A percentile compares a stretch with the other conserved stretches of the same genome.
Conservation (phyloP, 2,888 invertebrate species). For the Erannis defoliaria region DNA sequence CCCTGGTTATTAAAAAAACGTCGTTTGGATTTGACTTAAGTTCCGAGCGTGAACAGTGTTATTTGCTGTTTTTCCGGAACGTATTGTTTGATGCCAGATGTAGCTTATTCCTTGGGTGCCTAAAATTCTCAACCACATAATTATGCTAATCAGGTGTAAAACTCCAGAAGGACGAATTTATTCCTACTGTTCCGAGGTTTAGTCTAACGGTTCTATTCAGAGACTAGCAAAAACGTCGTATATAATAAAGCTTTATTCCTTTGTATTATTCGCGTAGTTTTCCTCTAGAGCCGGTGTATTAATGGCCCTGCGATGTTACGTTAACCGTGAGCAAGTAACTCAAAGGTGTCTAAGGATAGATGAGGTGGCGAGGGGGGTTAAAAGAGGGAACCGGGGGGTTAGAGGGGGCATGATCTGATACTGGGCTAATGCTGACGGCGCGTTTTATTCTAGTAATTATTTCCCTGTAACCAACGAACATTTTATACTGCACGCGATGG, state of each 20-base stretch:
- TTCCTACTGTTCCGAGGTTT: too few species aligned
- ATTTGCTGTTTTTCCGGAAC: too few species aligned
- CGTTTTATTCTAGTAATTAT: slow-evolving; percentile 27
- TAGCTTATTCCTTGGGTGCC: too few species aligned
- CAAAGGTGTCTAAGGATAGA: slow-evolving; percentile 29
- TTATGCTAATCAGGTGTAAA: too few species aligned
- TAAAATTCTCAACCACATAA: too few species aligned
- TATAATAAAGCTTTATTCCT: not conserved
- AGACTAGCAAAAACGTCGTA: not conserved
- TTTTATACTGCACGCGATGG: slow-evolving; percentile 4
- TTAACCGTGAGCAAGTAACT: slow-evolving; percentile 27
- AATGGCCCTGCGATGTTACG: slow-evolving; percentile 26
- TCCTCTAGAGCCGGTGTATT: slow-evolving; percentile 7
- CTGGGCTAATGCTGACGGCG: slow-evolving; percentile 14
- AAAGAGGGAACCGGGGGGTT: not conserved
- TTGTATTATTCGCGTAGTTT: slow-evolving; percentile 5
- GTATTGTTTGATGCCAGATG: too few species aligned
- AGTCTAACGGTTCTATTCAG: too few species aligned
- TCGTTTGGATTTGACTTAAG: too few species aligned
- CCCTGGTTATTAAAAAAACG: too few species aligned
- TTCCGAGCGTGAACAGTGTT: too few species aligned
- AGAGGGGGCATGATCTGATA: slow-evolving; percentile 14
- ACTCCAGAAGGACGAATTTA: too few species aligned
- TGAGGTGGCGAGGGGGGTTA: slow-evolving; percentile 13
- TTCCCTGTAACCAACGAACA: slow-evolving; percentile 14